Conservation (phyloP, 2,888 invertebrate species). For the Panopea generosa region DNA sequence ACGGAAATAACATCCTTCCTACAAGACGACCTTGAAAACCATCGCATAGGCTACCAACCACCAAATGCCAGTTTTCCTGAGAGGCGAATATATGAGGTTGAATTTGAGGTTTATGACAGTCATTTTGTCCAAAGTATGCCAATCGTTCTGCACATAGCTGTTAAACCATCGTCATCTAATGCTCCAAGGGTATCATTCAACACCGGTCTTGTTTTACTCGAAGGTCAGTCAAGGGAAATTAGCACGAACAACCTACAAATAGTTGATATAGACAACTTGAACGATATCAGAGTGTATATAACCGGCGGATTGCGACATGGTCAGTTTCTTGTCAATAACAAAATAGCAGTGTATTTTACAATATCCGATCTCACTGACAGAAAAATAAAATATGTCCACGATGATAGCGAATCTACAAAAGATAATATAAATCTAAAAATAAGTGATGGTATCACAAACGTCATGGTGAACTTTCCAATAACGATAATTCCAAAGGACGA, state of each 20-base stretch:
- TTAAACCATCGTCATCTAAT: conserved; percentile 79
- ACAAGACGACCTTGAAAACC: conserved; percentile 82
- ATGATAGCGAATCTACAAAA: conserved; percentile 80
- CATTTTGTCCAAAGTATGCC: conserved; percentile 82
- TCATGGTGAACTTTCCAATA: conserved; percentile 82
- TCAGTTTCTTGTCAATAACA: conserved; percentile 77
- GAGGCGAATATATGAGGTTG: conserved; percentile 79
- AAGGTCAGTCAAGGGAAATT: conserved; percentile 83
- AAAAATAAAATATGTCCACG: conserved; percentile 80
- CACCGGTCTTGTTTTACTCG: conserved; percentile 80
- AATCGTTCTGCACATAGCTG: conserved; percentile 83
- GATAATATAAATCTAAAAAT: conserved; percentile 83
- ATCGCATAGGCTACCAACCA: conserved; percentile 83
- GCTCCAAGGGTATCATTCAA: conserved; percentile 82
- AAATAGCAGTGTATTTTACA: conserved; percentile 78
- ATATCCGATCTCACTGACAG: conserved; percentile 77
- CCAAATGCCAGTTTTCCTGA: conserved; percentile 78
- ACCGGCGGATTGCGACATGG: conserved; percentile 83
- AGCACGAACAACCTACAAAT: conserved; percentile 77
- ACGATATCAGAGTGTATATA: conserved; percentile 79
- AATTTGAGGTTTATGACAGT: conserved; percentile 82
- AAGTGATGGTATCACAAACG: conserved; percentile 80
- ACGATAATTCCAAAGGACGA: conserved; percentile 84
- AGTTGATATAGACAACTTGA: conserved; percentile 83
- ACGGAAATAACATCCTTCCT: conserved; percentile 81